Evolutionary conservation across 2,888 invertebrate species (phyloP), one percentile per base, ranked within the genome.

Genomic region (Drosophila nr. perissopoda): DNA sequence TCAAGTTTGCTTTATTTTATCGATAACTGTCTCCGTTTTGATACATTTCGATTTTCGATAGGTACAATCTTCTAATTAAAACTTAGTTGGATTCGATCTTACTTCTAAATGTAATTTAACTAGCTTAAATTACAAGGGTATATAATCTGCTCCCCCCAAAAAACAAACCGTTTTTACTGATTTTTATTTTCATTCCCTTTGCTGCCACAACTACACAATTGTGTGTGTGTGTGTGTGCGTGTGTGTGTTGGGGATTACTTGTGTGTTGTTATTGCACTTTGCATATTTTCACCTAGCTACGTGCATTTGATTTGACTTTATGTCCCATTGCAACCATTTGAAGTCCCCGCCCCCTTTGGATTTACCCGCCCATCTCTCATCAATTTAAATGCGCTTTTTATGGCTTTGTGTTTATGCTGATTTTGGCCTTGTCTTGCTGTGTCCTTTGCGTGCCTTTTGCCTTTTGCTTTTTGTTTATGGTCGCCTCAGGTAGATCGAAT

Each of bases 371-470:
- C 34, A 33, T 25, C 46, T 42, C n/a, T 46, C 76, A 63, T 77
- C 81, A 71, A 81, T 78, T 81, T 74, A 83, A 83, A 87, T 84
- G 85, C 85, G 88, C 73, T 73, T 78, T 81, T 78, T 78, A 76
- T 66, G 64, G 53, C 68, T 65, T 65, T 65, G 38, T 56, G 53
- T 67, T 68, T 53, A 34, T n/a, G 58, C 49, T 11, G 34, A 33
- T 54, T 65, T 77, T 71, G 40, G 57, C 71, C 58, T 74, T 71
- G 48, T 60, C 71, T 57, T 70, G 40, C 46, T 46, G 57, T 48
- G 34, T 16, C 27, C 56, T 74, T 69, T 72, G 65, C 65, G 73
- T 80, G 71, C 60, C 70, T 70, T 79, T 82, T 81, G 60, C 59
- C 69, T n/a, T 61, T 63, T 27, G 27, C 27, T 27, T 27, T 31